Evolutionary conservation across 2,888 invertebrate species (phyloP).

Genomic region (Idaea biselata): DNA sequence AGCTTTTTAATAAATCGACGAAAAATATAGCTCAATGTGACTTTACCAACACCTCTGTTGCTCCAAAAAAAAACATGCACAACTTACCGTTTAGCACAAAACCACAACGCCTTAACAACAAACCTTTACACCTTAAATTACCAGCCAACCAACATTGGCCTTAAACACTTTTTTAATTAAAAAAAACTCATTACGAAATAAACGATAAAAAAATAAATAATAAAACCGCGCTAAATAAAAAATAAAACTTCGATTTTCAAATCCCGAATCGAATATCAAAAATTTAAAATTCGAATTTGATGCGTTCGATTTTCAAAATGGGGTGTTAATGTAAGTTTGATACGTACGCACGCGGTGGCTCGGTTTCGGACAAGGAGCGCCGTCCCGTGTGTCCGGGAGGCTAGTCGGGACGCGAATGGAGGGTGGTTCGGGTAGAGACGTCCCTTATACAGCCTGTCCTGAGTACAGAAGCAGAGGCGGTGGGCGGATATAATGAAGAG

Average conservation of each 20-base stretch:
- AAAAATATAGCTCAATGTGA: too few relatives aligned
- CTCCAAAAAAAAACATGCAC: not conserved
- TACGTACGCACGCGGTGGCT: constrained; percentile 73
- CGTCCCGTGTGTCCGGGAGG: constrained; percentile 66
- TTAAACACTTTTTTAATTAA: not conserved
- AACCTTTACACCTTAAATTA: not conserved
- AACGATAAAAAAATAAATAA: not conserved
- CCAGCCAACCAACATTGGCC: not conserved
- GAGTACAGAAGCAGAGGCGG: constrained; percentile 42
- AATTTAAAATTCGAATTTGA: not conserved
- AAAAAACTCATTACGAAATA: not conserved
- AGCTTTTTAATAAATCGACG: too few relatives aligned
- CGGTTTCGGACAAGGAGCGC: constrained; percentile 43
- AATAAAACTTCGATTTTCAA: not conserved
- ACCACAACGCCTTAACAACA: not conserved
- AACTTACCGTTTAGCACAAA: constrained; percentile 2
- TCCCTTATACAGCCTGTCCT: constrained; percentile 67
- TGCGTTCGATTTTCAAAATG: not conserved
- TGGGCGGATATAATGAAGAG: constrained; percentile 58
- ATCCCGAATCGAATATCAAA: not conserved
- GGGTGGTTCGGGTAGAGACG: constrained; percentile 38
- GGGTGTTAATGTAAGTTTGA: constrained; percentile 22
- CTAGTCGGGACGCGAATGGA: constrained; percentile 65
- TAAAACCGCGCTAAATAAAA: not conserved
- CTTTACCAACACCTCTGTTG: not conserved